A percentile compares a stretch with the other conserved stretches of the same genome.
Conservation (phyloP, 2,888 invertebrate species). For the Stegophylla sp. region DNA sequence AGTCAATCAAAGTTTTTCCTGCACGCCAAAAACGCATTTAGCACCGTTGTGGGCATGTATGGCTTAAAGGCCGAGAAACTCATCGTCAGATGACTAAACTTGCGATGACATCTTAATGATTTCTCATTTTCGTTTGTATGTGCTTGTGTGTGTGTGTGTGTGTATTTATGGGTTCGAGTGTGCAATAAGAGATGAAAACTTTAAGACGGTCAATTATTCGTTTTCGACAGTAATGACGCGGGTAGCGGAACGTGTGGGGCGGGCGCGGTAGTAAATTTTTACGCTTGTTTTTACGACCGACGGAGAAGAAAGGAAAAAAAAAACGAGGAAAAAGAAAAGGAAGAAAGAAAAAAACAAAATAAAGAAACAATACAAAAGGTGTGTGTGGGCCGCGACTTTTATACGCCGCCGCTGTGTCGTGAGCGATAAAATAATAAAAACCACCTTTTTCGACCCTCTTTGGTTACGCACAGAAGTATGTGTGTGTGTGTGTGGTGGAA, state of each 20-base stretch:
- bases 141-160: too few species aligned
- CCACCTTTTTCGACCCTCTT: conserved; percentile 34
- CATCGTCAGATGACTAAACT: too few species aligned
- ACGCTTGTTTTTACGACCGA: conserved; percentile 12
- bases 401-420: conserved; percentile 4
- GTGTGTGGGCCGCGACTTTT: not conserved
- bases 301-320: not conserved
- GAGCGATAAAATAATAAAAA: conserved; percentile 44
- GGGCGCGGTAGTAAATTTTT: conserved; percentile 13
- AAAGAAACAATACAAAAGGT: conserved; percentile 27
- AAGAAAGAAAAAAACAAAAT: conserved; percentile 18
- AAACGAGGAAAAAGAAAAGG: not conserved
- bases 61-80: too few species aligned
- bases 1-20: conserved; percentile 4
- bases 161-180: too few species aligned
- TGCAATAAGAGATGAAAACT: not conserved
- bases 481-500: not conserved
- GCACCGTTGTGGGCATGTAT: too few species aligned
- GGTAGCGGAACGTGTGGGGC: not conserved
- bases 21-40: too few species aligned
- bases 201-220: conserved; percentile 29
- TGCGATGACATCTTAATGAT: too few species aligned
- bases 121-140: too few species aligned
- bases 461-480: not conserved
- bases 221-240: not conserved